Evolutionary conservation across 2,888 invertebrate species (phyloP), one percentile per base, ranked within the genome.

Genomic region (Anarsia innoxiella): DNA sequence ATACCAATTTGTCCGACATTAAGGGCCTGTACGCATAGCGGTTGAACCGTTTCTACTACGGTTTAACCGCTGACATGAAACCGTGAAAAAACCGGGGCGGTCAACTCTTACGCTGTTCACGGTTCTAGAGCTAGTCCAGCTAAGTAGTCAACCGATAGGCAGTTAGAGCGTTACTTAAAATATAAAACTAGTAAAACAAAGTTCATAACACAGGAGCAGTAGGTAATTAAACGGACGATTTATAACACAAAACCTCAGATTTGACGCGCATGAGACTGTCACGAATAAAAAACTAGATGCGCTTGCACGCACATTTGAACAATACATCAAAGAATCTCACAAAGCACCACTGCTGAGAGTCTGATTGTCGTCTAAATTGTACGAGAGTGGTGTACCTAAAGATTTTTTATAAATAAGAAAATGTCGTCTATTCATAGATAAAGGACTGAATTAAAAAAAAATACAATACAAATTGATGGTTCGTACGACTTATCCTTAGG

Each of bases 201-300:
- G 3, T 13, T 27, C 14, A 14, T 10, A 11, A 10, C 12, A 3
- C 37, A 66, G 72, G 61, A 65, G 66, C 59, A 50, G 59, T n/a
- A n/a, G n/a, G n/a, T 66, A 59, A 77, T 76, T 78, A 74, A 60
- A 67, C 62, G 69, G 66, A 58, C 63, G 66, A 71, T 76, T 78
- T 67, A 54, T 41, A 40, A 40, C 46, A 73, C 63, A 75, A 71
- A 60, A 48, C 44, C 36, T 32, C 37, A 49, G 48, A 41, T 52
- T 49, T 53, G 49, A 48, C 49, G 19, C 14, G 28, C 15, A 38
- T 31, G 70, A 62, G 50, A 36, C 53, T 57, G 54, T 48, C 49
- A 58, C 51, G 49, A 61, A 68, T 58, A 71, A 74, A 74, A 73
- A 70, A n/a, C n/a, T n/a, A n/a, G n/a, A n/a, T n/a, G n/a, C n/a